Evolutionary conservation across 2,888 invertebrate species (phyloP).

Genomic region (Cryptocheilus praepositus): DNA sequence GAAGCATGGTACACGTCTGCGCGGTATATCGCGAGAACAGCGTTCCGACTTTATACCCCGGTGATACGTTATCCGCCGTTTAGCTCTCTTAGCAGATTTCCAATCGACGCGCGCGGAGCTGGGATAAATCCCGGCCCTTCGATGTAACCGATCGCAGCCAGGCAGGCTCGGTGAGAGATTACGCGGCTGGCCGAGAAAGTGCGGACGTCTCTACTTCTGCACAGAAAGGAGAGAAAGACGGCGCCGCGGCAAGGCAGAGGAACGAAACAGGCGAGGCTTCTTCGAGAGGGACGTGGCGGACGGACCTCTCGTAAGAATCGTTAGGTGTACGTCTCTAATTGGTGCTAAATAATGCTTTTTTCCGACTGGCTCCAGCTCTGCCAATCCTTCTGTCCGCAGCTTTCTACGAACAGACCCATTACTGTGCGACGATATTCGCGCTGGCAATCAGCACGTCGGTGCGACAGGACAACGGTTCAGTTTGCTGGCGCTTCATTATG

Average conservation of each 20-base stretch:
- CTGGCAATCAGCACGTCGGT: constrained; percentile 65
- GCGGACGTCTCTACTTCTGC: constrained; percentile 9
- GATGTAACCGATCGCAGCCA: no score
- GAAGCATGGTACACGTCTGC: no score
- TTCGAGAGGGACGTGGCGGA: not conserved
- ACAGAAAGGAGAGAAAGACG: constrained; percentile 19
- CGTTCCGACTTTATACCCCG: no score
- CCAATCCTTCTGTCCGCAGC: constrained; percentile 36
- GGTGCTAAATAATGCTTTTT: constrained; percentile 68
- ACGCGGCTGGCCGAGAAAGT: constrained; percentile 28
- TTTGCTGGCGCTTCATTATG: constrained; percentile 52
- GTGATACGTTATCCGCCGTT: no score
- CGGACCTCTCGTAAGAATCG: constrained; percentile 31
- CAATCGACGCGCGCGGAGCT: no score
- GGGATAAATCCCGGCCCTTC: no score
- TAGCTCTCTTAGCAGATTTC: no score
- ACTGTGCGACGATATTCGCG: constrained; percentile 66
- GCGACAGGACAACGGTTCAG: constrained; percentile 60
- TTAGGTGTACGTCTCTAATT: constrained; percentile 58
- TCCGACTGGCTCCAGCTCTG: constrained; percentile 19
- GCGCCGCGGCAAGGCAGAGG: constrained; percentile 16
- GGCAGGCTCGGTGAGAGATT: constrained; percentile 14
- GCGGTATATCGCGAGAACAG: no score
- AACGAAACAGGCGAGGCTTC: constrained; percentile 9
- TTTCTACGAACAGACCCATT: constrained; percentile 61